Conservation (phyloP, 2,888 invertebrate species). For the Parnassius apollo region DNA sequence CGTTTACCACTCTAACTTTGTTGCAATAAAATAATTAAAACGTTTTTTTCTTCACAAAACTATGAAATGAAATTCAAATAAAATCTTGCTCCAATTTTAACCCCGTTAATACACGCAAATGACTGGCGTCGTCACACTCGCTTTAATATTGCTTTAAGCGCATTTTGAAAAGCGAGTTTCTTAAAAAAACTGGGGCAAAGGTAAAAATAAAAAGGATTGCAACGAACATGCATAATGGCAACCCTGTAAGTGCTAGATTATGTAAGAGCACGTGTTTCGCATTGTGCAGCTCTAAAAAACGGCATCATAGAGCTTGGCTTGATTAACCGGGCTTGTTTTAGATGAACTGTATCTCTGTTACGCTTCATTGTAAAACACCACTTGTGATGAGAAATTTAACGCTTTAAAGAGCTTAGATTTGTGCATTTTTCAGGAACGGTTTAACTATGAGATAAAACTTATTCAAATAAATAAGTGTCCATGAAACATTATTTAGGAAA, state of each 20-base stretch:
- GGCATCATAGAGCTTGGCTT: constrained; percentile 3
- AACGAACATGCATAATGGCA: constrained; percentile 24
- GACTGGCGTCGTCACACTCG: neutral
- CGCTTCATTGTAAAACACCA: constrained; percentile 3
- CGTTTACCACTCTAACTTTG: too few species aligned
- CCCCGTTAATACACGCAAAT: neutral
- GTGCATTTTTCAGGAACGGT: neutral
- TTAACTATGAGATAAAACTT: neutral
- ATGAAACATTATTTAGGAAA: too few species aligned
- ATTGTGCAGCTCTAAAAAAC: constrained; percentile 13
- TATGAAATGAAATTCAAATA: too few species aligned
- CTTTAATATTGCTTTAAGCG: neutral
- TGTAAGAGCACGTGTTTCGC: constrained; percentile 20
- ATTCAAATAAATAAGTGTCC: too few species aligned
- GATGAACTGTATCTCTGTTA: constrained; percentile 3
- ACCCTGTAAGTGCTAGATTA: constrained; percentile 16
- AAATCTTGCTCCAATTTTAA: neutral
- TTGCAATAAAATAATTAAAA: too few species aligned
- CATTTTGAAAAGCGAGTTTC: neutral
- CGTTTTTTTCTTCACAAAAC: too few species aligned
- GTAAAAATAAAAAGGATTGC: constrained; percentile 27
- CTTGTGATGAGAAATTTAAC: constrained; percentile 12
- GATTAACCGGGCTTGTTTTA: constrained; percentile 14
- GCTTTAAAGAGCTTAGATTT: constrained; percentile 13
- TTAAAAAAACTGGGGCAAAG: neutral